Conservation (phyloP, 35 echinoderm and acorn worm species). For the Apostichopus californicus region DNA sequence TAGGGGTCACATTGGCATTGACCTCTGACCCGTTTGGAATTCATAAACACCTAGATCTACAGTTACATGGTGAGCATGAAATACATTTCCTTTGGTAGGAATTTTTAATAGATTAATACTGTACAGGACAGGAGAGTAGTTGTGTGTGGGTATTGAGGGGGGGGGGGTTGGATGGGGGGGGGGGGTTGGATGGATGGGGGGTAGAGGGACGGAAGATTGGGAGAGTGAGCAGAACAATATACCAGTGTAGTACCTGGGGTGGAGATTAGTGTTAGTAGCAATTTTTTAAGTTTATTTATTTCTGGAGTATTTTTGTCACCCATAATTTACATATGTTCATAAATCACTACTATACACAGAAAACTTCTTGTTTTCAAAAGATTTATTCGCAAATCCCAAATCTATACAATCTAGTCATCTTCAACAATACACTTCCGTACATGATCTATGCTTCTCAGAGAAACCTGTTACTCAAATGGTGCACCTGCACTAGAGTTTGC, state of each 20-base stretch:
- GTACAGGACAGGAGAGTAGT: too few relatives aligned
- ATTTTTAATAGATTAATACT: too few relatives aligned
- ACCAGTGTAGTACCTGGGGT: neutral
- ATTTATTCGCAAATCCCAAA: too few relatives aligned
- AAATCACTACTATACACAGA: too few relatives aligned
- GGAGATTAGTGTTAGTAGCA: neutral
- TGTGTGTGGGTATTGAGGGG: neutral
- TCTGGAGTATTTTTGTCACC: too few relatives aligned
- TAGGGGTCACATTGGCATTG: constrained; percentile 62
- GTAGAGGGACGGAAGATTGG: neutral
- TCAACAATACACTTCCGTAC: too few relatives aligned
- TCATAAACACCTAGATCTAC: constrained; percentile 75
- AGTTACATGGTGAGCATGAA: constrained; percentile 78
- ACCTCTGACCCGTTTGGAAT: constrained; percentile 51
- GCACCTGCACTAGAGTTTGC: neutral
- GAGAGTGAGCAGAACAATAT: neutral
- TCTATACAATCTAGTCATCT: too few relatives aligned
- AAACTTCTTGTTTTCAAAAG: too few relatives aligned
- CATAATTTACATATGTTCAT: too few relatives aligned
- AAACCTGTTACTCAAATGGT: neutral
- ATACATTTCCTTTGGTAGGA: too few relatives aligned
- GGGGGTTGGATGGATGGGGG: neutral
- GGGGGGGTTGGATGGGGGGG: neutral
- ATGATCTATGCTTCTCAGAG: too few relatives aligned
- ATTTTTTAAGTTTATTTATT: too few relatives aligned